Percentiles rank a stretch among this genome's conserved stretches.
These are phyloP conservation scores for Turnix velox DNA, from an alignment of 2,113 vertebrate species.

Conservation along the genomic window DNA sequence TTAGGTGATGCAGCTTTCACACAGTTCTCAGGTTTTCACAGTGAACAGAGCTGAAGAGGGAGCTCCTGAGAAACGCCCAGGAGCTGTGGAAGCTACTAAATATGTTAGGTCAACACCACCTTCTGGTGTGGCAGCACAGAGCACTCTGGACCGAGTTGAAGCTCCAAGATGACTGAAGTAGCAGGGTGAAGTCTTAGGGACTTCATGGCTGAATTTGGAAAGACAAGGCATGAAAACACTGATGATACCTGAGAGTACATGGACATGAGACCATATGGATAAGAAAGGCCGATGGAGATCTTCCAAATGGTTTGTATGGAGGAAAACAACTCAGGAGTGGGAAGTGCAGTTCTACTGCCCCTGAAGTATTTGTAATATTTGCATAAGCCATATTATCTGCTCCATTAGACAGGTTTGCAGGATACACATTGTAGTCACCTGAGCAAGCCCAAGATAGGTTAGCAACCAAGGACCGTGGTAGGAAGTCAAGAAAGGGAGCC, in stretches of 20 bases:
- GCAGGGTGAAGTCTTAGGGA: background rate
- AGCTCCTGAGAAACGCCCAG: background rate
- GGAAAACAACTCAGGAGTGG: background rate
- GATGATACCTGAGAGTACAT: background rate
- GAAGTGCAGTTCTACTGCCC: background rate
- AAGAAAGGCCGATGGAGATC: background rate
- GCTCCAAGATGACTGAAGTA: background rate
- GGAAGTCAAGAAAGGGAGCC: too few species aligned
- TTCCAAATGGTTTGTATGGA: background rate
- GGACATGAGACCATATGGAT: background rate
- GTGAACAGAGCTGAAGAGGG: background rate
- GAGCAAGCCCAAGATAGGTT: too few species aligned
- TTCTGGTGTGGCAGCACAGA: background rate
- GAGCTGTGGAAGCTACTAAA: background rate
- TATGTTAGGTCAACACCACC: background rate
- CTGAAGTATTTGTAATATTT: background rate
- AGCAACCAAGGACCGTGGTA: too few species aligned
- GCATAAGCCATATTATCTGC: background rate
- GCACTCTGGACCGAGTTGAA: accelerated
- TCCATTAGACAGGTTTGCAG: background rate
- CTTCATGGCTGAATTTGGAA: background rate
- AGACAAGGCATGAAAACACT: background rate
- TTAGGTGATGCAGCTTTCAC: background rate
- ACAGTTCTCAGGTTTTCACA: background rate
- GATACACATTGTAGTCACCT: background rate